Percentiles rank a stretch among this genome's conserved stretches.
phyloP scores from a whole-genome alignment of 2,888 invertebrate species.

The Lycia hirtaria region DNA sequence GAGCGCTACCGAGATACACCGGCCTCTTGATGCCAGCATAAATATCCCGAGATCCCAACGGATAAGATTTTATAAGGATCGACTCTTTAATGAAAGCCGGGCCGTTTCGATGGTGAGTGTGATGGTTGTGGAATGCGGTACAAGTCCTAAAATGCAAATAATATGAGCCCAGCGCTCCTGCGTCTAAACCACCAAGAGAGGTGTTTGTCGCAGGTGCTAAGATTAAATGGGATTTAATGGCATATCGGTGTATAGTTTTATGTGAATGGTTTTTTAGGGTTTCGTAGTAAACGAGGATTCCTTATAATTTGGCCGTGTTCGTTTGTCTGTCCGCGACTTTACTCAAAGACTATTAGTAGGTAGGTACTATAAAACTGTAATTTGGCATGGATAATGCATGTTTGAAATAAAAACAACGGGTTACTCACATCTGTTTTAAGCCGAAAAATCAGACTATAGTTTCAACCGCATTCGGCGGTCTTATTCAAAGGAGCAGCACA shows the following conservation, averaged over 20 bases:
- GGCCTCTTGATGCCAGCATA: conserved; percentile 69
- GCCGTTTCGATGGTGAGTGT: conserved; percentile 39
- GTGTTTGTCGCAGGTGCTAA: conserved; percentile 61
- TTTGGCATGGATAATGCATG: no score
- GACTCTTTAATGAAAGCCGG: conserved; percentile 59
- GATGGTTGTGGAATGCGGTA: conserved; percentile 53
- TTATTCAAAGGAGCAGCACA: no score
- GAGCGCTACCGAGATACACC: conserved; percentile 80
- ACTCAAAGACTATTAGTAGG: no score
- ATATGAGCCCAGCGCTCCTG: conserved; percentile 43
- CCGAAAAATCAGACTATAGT: no score
- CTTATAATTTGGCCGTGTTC: no score
- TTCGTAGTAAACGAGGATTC: no score
- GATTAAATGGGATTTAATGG: conserved; percentile 67
- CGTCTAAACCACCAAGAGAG: conserved; percentile 52
- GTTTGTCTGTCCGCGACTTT: no score
- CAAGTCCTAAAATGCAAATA: conserved; percentile 65
- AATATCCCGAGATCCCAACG: conserved; percentile 75
- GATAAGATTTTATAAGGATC: conserved; percentile 60
- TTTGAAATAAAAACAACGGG: no score
- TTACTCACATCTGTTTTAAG: no score
- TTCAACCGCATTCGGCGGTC: no score
- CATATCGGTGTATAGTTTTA: conserved; percentile 50
- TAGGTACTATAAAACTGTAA: no score
- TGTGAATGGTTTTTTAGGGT: conserved; percentile 24